Evolutionary conservation across 1,140 invertebrate genomes (phyloP).

Genomic region (Coenobita brevimanus): DNA sequence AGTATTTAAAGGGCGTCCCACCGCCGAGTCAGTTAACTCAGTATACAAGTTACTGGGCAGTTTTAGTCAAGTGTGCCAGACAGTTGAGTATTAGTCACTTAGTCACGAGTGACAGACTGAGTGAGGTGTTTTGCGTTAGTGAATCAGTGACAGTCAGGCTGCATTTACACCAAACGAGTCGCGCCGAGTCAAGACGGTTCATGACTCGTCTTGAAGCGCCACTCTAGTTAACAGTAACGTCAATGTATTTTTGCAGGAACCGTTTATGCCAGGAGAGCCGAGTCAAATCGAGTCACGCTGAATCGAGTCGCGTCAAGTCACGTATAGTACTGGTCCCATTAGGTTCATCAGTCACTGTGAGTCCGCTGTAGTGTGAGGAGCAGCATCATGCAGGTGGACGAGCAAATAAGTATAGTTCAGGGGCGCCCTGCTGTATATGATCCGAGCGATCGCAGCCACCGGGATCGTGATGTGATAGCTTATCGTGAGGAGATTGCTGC

Average conservation of each 20-base stretch:
- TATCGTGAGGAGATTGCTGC: slow-evolving; percentile 38
- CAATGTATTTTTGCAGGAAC: not conserved
- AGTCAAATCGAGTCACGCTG: not conserved
- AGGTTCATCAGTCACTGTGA: not conserved
- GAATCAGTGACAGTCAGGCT: no score
- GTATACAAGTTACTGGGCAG: no score
- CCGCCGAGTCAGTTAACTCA: no score
- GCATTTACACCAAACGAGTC: slow-evolving; percentile 7
- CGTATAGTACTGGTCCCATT: slow-evolving; percentile 17
- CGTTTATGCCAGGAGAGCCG: slow-evolving; percentile 12
- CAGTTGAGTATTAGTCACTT: no score
- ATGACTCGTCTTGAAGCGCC: slow-evolving; percentile 11
- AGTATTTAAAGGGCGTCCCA: no score
- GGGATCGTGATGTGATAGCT: slow-evolving; percentile 28
- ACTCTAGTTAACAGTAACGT: not conserved
- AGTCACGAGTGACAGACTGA: no score
- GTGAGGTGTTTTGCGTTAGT: no score
- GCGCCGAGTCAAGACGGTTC: not conserved
- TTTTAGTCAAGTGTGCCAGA: no score
- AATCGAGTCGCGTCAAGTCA: slow-evolving; percentile 13
- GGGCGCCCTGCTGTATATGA: slow-evolving; percentile 39
- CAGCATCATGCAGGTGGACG: not conserved
- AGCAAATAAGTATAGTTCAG: not conserved
- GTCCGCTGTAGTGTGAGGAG: not conserved
- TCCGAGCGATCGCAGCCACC: slow-evolving; percentile 43